Conservation (phyloP, 2,113 vertebrate genomes). For the Bos taurus region ARS-UCD2.0 NC_037343.1:38635001-38635500, state of each 20-base stretch:
- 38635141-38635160: not conserved
- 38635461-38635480: not conserved
- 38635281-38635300: not conserved
- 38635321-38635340: not conserved
- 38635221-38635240: not conserved
- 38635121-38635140: not conserved
- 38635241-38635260: not conserved
- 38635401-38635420: not conserved
- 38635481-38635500: not conserved
- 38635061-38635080: not conserved
- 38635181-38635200: not conserved
- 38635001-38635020: too few relatives aligned
- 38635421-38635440: not conserved
- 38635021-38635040: too few relatives aligned
- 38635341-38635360: not conserved
- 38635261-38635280: not conserved
- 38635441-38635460: not conserved
- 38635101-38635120: not conserved
- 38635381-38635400: not conserved
- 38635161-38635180: not conserved
- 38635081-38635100: not conserved
- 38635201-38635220: not conserved
- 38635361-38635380: not conserved
- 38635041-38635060: not conserved
- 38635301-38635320: not conserved